These are phyloP conservation scores for Ploceus nigricollis DNA, from an alignment of 2,113 vertebrate species.

Conservation along the genomic window DNA sequence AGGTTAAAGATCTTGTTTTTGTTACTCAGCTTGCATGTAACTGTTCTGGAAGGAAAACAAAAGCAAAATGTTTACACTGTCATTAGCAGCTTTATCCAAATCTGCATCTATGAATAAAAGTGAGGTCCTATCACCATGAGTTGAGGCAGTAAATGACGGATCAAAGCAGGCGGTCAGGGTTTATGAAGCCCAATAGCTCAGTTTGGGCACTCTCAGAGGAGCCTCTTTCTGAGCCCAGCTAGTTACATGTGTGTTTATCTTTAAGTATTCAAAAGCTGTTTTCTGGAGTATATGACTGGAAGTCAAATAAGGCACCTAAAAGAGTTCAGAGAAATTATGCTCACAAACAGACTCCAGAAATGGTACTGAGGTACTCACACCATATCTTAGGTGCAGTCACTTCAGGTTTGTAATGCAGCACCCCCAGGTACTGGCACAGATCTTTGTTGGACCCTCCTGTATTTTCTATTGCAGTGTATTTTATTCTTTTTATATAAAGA, in stretches of 20 bases:
- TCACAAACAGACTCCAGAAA: not conserved
- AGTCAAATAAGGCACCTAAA: not conserved
- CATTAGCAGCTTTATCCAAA: not conserved
- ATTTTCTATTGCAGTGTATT: not conserved
- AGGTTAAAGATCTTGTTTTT: not conserved
- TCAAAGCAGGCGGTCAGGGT: not conserved
- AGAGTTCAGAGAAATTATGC: not conserved
- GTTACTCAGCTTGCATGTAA: not conserved
- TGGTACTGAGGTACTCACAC: not conserved
- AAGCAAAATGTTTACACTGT: not conserved
- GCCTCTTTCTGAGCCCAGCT: not conserved
- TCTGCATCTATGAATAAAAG: not conserved
- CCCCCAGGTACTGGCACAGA: not conserved
- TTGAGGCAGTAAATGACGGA: rapidly evolving
- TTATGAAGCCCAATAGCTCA: not conserved
- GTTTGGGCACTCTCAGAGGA: not conserved
- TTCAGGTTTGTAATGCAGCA: not conserved
- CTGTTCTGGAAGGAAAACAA: not conserved
- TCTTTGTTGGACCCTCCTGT: not conserved
- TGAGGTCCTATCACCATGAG: not conserved
- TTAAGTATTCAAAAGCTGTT: not conserved
- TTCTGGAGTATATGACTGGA: not conserved
- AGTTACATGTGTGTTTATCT: not conserved
- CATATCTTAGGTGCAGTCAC: rapidly evolving
- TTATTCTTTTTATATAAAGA: not conserved